A percentile compares a stretch with the other conserved stretches of the same genome.
These are phyloP conservation scores for Cyclophora punctaria DNA, from an alignment of 2,888 invertebrate genomes.

Conservation along the genomic window DNA sequence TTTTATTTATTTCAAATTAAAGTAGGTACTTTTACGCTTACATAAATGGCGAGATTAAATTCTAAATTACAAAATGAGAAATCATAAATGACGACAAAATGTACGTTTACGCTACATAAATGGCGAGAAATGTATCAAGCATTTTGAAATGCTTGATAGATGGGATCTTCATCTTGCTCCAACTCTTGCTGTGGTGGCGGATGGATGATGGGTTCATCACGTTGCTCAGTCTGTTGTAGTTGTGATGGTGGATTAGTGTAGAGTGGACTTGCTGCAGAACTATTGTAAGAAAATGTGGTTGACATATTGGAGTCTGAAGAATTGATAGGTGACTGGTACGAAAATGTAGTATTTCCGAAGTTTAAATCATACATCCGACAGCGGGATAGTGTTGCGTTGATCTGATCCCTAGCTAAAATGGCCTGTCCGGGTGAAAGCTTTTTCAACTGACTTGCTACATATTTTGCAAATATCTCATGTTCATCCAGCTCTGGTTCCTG, in stretches of 20 bases:
- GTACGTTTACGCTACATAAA: constrained; percentile 12
- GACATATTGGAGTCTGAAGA: constrained; percentile 7
- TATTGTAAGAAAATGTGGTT: constrained; percentile 10
- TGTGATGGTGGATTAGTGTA: constrained; percentile 4
- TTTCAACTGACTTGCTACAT: not conserved
- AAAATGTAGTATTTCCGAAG: not conserved
- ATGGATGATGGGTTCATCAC: constrained; percentile 8
- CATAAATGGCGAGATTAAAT: constrained; percentile 10
- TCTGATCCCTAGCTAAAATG: constrained; percentile 1
- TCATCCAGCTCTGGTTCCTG: constrained; percentile 1
- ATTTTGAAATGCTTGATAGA: not conserved
- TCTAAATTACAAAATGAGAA: constrained; percentile 11
- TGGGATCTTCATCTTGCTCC: constrained; percentile 5
- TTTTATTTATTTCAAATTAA: constrained; percentile 2
- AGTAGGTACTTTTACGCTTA: constrained; percentile 10
- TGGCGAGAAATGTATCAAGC: constrained; percentile 5
- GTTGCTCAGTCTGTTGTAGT: constrained; percentile 7
- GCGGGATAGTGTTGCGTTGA: constrained; percentile 1
- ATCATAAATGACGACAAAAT: constrained; percentile 10
- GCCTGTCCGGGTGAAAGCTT: not conserved
- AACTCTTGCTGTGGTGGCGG: constrained; percentile 9
- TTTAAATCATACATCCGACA: constrained; percentile 1
- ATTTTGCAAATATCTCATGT: constrained; percentile 1
- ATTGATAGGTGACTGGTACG: constrained; percentile 2
- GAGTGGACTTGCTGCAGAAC: constrained; percentile 12